These are phyloP conservation scores for Synanceia verrucosa DNA, from an alignment of 2,797 vertebrate genomes.

Conservation along the genomic window DNA sequence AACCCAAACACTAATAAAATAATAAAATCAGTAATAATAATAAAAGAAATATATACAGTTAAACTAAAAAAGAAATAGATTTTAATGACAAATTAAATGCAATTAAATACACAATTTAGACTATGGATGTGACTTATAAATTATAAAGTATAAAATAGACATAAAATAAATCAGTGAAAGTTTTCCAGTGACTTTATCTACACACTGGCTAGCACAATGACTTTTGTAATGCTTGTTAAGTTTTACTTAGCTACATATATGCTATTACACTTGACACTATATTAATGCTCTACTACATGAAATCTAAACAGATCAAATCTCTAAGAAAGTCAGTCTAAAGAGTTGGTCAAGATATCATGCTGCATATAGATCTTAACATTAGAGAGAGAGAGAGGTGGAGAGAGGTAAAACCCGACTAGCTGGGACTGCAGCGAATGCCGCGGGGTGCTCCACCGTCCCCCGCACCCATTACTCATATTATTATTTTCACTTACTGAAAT, in stretches of 20 bases:
- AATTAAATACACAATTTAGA: too few relatives aligned
- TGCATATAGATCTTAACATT: slow-evolving; percentile 6
- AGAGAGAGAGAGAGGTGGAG: slow-evolving; percentile 10
- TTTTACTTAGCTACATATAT: neutral
- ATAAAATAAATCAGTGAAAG: too few relatives aligned
- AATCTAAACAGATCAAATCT: neutral
- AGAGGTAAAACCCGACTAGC: slow-evolving; percentile 39
- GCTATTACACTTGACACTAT: neutral
- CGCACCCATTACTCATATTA: slow-evolving; percentile 77
- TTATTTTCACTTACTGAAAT: slow-evolving; percentile 83
- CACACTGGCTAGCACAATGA: neutral
- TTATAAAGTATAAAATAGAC: too few relatives aligned
- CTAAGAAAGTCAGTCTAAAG: slow-evolving; percentile 1
- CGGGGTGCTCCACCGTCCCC: slow-evolving; percentile 53
- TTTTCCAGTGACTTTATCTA: neutral
- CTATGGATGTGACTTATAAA: too few relatives aligned
- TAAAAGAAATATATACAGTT: too few relatives aligned
- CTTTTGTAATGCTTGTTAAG: neutral
- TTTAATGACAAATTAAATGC: too few relatives aligned
- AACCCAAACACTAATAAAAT: too few relatives aligned
- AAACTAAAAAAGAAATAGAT: too few relatives aligned
- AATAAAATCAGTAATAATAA: too few relatives aligned
- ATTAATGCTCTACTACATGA: neutral
- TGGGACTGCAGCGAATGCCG: slow-evolving; percentile 53
- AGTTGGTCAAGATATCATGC: neutral